Conservation (phyloP, 2,113 vertebrate genomes). For the Ammodytes marinus region DNA sequence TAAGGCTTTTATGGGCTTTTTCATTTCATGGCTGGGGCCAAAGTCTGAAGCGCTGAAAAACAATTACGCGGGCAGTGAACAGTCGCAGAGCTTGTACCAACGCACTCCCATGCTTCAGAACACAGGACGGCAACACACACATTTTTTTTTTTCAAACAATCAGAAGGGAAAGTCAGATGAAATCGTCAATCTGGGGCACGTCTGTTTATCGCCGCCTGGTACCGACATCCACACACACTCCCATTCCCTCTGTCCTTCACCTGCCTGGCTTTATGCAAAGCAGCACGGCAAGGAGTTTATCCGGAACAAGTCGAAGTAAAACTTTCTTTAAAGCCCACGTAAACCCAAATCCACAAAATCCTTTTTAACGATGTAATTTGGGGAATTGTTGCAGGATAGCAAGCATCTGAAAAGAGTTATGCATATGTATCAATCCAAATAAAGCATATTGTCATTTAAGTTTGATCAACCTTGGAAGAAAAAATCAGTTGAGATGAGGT, state of each 20-base stretch:
- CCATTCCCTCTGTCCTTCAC: conserved; percentile 23
- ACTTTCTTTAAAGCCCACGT: too few species aligned
- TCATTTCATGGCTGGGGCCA: conserved; percentile 67
- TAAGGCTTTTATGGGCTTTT: conserved; percentile 61
- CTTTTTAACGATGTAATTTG: too few species aligned
- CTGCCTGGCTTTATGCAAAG: conserved; percentile 42
- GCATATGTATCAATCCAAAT: too few species aligned
- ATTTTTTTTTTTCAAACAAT: conserved; percentile 35
- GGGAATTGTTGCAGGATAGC: too few species aligned
- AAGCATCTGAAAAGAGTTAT: too few species aligned
- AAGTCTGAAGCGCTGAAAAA: conserved; percentile 68
- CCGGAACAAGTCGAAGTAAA: conserved; percentile 5
- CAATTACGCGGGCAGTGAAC: conserved; percentile 75
- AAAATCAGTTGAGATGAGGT: too few species aligned
- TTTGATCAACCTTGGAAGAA: too few species aligned
- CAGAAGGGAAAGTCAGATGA: conserved; percentile 33
- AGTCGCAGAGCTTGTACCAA: conserved; percentile 52
- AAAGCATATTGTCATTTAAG: too few species aligned
- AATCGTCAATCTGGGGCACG: conserved; percentile 1
- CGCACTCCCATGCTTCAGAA: conserved; percentile 49
- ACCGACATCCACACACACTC: conserved; percentile 19
- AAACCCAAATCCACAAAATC: too few species aligned
- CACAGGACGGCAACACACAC: conserved; percentile 49
- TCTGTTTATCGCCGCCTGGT: conserved; percentile 15
- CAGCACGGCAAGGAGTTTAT: conserved; percentile 37